A percentile compares a stretch with the other conserved stretches of the same genome.
phyloP scores from a whole-genome alignment of 2,888 invertebrate genomes.

The Chrysopilus asiliformis region DNA sequence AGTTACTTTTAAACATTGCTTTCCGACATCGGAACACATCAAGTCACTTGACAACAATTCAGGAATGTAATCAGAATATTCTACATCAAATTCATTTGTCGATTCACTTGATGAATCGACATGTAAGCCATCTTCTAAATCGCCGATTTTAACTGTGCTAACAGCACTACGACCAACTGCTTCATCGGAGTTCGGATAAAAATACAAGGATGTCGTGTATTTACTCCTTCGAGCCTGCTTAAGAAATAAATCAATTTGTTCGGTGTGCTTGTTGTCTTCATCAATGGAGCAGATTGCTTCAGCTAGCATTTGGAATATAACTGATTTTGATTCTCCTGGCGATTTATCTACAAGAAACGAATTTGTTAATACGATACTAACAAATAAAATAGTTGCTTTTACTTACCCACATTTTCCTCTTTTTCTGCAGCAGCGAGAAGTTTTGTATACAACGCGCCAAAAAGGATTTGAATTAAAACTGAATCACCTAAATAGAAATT shows the following conservation, averaged over 20 bases:
- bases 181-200: constrained; percentile 29
- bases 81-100: constrained; percentile 34
- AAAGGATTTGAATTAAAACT: constrained; percentile 55
- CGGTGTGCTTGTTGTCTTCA: constrained; percentile 65
- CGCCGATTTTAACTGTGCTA: constrained; percentile 31
- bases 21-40: constrained; percentile 46
- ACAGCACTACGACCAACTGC: constrained; percentile 26
- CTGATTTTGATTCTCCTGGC: constrained; percentile 36
- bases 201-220: constrained; percentile 1
- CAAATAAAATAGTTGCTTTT: too few relatives aligned
- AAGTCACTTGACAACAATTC: constrained; percentile 50
- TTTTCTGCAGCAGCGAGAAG: constrained; percentile 39
- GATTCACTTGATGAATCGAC: constrained; percentile 21
- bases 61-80: constrained; percentile 37
- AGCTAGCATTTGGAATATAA: constrained; percentile 55
- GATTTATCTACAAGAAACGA: not conserved
- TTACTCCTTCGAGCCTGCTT: constrained; percentile 39
- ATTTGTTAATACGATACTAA: too few relatives aligned
- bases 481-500: constrained; percentile 37
- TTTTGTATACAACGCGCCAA: constrained; percentile 55
- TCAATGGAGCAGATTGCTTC: constrained; percentile 69
- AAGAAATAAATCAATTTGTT: constrained; percentile 53
- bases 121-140: constrained; percentile 16
- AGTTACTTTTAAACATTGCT: constrained; percentile 38
- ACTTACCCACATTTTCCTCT: constrained; percentile 25